Percentiles rank a stretch among this genome's conserved stretches.
Evolutionary conservation across 1,140 invertebrate genomes (phyloP).

Genomic region (Dysdera silvatica): DNA sequence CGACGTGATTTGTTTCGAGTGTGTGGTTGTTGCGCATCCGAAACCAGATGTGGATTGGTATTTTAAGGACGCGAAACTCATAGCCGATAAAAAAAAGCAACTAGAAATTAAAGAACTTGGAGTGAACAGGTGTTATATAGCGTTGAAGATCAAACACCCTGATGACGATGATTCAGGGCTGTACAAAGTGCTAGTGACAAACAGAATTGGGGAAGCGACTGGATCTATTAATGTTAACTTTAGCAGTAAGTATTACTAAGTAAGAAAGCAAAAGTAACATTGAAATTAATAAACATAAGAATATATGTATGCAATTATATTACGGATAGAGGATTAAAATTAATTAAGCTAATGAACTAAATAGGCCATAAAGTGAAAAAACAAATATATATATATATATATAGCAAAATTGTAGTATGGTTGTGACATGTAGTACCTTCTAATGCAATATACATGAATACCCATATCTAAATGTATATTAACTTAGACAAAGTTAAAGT

Average conservation of each 20-base stretch:
- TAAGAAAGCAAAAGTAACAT: no score
- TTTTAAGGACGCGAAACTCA: constrained; percentile 57
- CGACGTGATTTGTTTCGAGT: constrained; percentile 90
- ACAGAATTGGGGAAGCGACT: constrained; percentile 2
- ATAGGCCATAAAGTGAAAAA: no score
- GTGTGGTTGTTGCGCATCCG: constrained; percentile 86
- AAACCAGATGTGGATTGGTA: constrained; percentile 83
- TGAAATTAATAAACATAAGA: no score
- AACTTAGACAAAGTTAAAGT: no score
- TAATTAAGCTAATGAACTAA: no score
- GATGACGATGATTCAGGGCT: constrained; percentile 22
- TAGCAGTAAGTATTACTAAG: constrained; percentile 5
- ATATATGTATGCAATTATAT: no score
- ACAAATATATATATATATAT: no score
- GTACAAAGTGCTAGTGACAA: constrained; percentile 17
- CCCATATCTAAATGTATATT: no score
- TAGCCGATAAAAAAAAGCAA: background rate
- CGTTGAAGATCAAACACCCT: constrained; percentile 1
- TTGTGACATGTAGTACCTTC: no score
- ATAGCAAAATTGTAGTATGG: no score
- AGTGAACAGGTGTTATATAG: background rate
- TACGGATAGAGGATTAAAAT: no score
- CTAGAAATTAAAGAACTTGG: background rate
- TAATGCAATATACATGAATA: no score
- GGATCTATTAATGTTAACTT: constrained; percentile 18